Base-by-base conservation (phyloP, 2,113 vertebrate species). In the Podarcis muralis region DNA sequence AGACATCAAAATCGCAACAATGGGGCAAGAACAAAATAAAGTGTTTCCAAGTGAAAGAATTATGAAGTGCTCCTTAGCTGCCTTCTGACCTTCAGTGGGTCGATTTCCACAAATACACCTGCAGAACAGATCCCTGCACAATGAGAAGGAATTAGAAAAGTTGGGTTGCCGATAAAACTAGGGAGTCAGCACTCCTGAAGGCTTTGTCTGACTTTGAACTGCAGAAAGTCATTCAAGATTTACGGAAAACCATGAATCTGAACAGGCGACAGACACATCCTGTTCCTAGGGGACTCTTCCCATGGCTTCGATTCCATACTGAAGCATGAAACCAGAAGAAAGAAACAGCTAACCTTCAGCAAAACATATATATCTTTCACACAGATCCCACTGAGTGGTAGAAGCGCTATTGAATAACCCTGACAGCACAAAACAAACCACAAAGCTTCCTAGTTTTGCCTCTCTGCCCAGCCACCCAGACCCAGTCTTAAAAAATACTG, bases 391-490 rank as follows among this genome's bases (percentile, higher is more conserved):
- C 35, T 22, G 48, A 89, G n/a, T 57, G 35, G 23, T 48, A 20
- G 75, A 68, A 48, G 59, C 12, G 25, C 84, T 83, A 87, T 83
- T 86, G 65, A 87, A 87, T 90, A 90, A 90, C 85, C 80, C 84
- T 87, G 89, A 90, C 69, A 83, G 32, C 80, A 69, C 79, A 86
- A 86, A 90, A 86, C 84, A 87, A 90, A 82, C 80, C 59, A 83
- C 79, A 83, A 53, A 77, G 62, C 62, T 77, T 87, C 80, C 65
- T 68, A 82, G 25, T 25, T 25, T 83, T 69, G 88, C 76, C 59
- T 86, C 32, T 77, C 9, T 66, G 40, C 59, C 8, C n/a, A 69
- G 79, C 62, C 79, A 37, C 18, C 37, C 37, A 23, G 65, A 48
- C 30, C 66, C 32, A 76, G 53, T 76, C 59, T 81, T 43, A 37